Evolutionary conservation across 2,888 invertebrate species (phyloP), one percentile per base, ranked within the genome.

Genomic region (Diachrysia chrysitis): DNA sequence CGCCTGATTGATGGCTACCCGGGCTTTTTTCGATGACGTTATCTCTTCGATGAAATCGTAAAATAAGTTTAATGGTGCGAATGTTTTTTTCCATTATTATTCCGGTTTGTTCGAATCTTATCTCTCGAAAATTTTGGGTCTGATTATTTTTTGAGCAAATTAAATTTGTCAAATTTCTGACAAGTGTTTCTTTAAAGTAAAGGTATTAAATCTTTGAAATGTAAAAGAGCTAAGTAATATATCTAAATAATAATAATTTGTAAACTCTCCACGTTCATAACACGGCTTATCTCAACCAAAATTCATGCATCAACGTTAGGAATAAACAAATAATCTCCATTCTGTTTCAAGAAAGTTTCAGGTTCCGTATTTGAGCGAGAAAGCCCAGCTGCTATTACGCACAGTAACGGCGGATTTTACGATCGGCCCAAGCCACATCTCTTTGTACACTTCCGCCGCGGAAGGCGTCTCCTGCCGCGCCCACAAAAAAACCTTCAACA

Each of bases 351-450:
- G 53, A 48, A 80, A 67, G 67, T 72, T 69, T 76, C 61, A 69
- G 68, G 65, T 71, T 71, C 62, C 64, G 61, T 63, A 69, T 73
- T 75, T 63, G 54, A 29, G 62, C 64, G 57, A 51, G 58, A 77
- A 76, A 80, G 70, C 79, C 71, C 80, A 67, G 79, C 77, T 83
- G 81, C 82, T 79, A 81, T 87, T 83, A 85, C 70, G 77, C 73
- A 73, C 78, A 80, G 83, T 81, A 87, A 85, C 83, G 84, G 74
- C 63, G 83, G 82, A 85, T 88, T 89, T 89, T 89, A 89, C 87
- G 90, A 89, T 81, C 82, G 80, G 74, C 66, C 79, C 77, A 77
- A 86, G 83, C 83, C 85, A 76, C 83, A 82, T 84, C 84, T 79
- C 83, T 84, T 88, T 83, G 84, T 84, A 68, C 73, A 66, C 77